Base-by-base conservation (phyloP, 2,888 invertebrate species). In the Abscondita cerata region DNA sequence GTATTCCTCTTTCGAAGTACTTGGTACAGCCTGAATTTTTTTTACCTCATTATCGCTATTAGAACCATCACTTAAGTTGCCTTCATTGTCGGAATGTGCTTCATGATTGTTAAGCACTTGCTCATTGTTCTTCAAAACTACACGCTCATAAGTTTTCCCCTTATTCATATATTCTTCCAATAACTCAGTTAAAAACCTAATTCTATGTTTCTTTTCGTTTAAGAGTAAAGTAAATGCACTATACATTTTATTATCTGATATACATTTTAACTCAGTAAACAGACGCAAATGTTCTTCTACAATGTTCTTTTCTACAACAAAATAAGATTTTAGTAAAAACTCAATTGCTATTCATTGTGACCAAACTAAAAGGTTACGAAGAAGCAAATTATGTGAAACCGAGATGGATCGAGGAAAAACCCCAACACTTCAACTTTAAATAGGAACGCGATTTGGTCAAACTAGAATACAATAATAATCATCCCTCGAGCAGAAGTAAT, bases 181-280 rank as follows among this genome's bases (percentile, higher is more conserved):
- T n/a, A 75, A 65, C 65, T 79, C 76, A 55, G 71, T 76, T 41
- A 78, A 68, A 66, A 76, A 75, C 56, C 76, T 75, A 61, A 79
- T 79, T 41, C 74, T 68, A 18, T 67, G 70, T 63, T 79, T 79
- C 56, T 80, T 80, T 64, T 78, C 78, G 68, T 79, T 79, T 65
- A 80, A 64, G 31, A 77, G 44, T 51, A 73, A 63, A 19, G 75
- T 58, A 70, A 79, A 79, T 25, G 71, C 73, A 50, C 73, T 75
- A 12, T 73, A 75, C 56, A 78, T 68, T 59, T 73, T 68, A 51
- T 72, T 57, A 52, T 78, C 78, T 18, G 59, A 55, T 52, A 67
- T 63, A 20, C 56, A 50, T 59, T 69, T 69, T 15, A 59, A 34
- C 25, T 64, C 62, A 1, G 59, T 54, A 53, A 67, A 68, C 16